phyloP scores from a whole-genome alignment of 2,888 invertebrate genomes.

The Anarsia innoxiella region DNA sequence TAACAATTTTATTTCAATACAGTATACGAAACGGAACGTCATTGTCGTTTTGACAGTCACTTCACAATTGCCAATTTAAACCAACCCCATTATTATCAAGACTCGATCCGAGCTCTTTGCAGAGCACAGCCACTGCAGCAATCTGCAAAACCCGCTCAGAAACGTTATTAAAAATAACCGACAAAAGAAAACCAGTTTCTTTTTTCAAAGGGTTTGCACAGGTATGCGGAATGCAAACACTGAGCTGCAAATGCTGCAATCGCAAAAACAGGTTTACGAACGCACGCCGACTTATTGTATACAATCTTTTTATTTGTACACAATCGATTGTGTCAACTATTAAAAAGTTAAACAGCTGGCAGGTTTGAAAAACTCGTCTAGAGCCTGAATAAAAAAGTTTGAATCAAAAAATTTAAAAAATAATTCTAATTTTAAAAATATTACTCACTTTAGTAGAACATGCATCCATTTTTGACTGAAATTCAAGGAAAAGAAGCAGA shows the following conservation, averaged over 20 bases:
- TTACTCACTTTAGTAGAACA: too few species aligned
- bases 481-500: too few species aligned
- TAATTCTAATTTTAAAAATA: slow-evolving; percentile 15
- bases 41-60: slow-evolving; percentile 21
- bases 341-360: slow-evolving; percentile 30
- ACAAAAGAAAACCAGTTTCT: slow-evolving; percentile 32
- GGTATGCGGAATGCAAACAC: slow-evolving; percentile 60
- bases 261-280: slow-evolving; percentile 40
- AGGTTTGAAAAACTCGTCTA: slow-evolving; percentile 27
- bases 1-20: too few species aligned
- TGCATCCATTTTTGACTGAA: too few species aligned
- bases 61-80: slow-evolving; percentile 24
- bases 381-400: background rate
- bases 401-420: background rate
- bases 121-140: slow-evolving; percentile 23
- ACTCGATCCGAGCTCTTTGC: slow-evolving; percentile 32
- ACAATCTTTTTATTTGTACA: slow-evolving; percentile 23
- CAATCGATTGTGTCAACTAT: slow-evolving; percentile 19
- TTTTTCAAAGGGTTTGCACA: slow-evolving; percentile 34
- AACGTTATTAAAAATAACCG: slow-evolving; percentile 19
- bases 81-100: slow-evolving; percentile 25
- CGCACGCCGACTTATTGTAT: slow-evolving; percentile 20
- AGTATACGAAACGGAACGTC: too few species aligned
- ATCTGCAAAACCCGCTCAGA: slow-evolving; percentile 25
- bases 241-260: slow-evolving; percentile 52